Percentiles rank a stretch among this genome's conserved stretches.
These are phyloP conservation scores for Busseola fusca DNA, from an alignment of 2,888 invertebrate species.

Conservation along the genomic window DNA sequence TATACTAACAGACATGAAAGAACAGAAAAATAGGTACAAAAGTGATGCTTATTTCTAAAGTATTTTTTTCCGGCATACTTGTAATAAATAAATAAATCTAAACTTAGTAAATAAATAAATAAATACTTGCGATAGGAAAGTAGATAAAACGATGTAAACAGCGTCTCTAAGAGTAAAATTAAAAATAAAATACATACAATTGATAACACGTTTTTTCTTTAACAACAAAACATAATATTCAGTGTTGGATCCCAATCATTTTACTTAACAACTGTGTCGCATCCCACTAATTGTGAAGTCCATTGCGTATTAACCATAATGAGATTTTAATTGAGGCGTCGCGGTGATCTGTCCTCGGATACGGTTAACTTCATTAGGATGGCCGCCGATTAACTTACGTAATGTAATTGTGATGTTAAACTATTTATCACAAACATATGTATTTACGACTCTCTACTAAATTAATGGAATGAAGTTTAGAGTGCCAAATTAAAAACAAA, in stretches of 20 bases:
- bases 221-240: constrained; percentile 25
- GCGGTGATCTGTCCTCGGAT: constrained; percentile 78
- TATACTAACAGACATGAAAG: too few relatives aligned
- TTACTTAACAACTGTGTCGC: constrained; percentile 62
- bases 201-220: neutral
- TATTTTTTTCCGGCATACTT: too few relatives aligned
- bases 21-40: too few relatives aligned
- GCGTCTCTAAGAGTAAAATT: too few relatives aligned
- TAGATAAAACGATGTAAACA: too few relatives aligned
- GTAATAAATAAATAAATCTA: too few relatives aligned
- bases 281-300: constrained; percentile 66
- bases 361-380: constrained; percentile 83
- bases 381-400: constrained; percentile 80
- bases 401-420: constrained; percentile 81
- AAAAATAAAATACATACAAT: too few relatives aligned
- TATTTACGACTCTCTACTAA: neutral
- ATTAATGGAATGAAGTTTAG: neutral
- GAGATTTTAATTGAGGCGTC: constrained; percentile 87
- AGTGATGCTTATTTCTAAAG: too few relatives aligned
- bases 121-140: too few relatives aligned
- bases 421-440: constrained; percentile 30
- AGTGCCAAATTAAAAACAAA: neutral
- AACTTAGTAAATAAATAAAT: too few relatives aligned
- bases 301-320: constrained; percentile 75
- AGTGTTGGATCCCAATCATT: constrained; percentile 36